Evolutionary conservation across 64 coral and sea anemone species (phyloP), one percentile per base, ranked within the genome.

Genomic region (Pocillopora damicornis): DNA sequence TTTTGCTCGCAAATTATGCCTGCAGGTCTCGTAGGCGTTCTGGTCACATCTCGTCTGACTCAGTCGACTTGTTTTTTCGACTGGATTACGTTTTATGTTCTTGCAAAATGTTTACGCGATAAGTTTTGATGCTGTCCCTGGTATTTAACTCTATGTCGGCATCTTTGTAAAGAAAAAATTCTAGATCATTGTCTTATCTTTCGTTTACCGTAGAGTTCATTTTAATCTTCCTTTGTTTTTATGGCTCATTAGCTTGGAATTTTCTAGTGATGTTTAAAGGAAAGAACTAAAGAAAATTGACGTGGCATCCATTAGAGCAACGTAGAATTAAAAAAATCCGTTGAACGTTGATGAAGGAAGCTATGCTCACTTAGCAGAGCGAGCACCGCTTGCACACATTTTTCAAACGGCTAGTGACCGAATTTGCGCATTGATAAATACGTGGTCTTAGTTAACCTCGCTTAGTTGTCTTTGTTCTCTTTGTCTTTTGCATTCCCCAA

Each of bases 231-330:
- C 15, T 51, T 64, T 85, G 13, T 17, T 1, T 72, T 58, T 73
- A 58, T 85, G 81, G 81, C 20, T 85, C 65, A 72, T 56, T 85
- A n/a, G 22, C 2, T 58, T 57, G 56, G 81, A 11, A 73, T 72
- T 85, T 85, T 85, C 65, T 38, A 45, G 38, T 73, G 65, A 30
- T 23, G 22, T 71, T 11, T 1, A 71, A 71, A 23, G 22, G 20
- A 71, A 71, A n/a, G 4, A 71, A 71, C 6, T 71, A 63, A 63
- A 63, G 10, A 25, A 18, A 20, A 17, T 20, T 22, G 22, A 11
- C 22, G 4, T 63, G 13, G 13, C 13, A 30, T 25, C 11, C 5
- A 6, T 23, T n/a, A 11, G 5, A 65, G 23, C 14, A 37, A 13
- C 60, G 78, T n/a, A 62, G 62, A 80, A 61, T 15, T 17, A 5